Evolutionary conservation across 2,797 vertebrate genomes (phyloP).

Genomic region (Furcifer pardalis): DNA sequence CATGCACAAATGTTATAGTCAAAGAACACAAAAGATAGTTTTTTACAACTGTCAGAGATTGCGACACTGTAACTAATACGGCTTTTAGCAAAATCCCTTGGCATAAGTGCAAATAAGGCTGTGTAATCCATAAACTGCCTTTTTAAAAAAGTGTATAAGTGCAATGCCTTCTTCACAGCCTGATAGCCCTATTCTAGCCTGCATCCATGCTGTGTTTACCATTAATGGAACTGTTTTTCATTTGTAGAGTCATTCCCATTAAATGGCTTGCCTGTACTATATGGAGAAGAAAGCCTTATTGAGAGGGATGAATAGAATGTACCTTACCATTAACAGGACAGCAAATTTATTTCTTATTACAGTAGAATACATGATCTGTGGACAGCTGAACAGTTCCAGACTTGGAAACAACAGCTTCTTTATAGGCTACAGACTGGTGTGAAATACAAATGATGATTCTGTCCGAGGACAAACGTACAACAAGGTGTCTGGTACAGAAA

Average conservation of each 20-base stretch:
- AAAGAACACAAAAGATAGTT: background rate
- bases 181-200: background rate
- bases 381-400: background rate
- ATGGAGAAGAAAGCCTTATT: background rate
- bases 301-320: background rate
- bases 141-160: background rate
- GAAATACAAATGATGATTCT: slow-evolving; percentile 1
- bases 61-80: background rate
- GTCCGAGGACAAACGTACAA: background rate
- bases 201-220: background rate
- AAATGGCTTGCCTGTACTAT: background rate
- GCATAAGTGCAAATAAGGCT: background rate
- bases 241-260: background rate
- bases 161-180: background rate
- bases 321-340: background rate
- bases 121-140: background rate
- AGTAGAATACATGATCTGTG: background rate
- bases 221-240: background rate
- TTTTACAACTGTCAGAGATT: background rate
- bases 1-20: background rate
- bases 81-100: background rate
- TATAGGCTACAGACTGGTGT: background rate
- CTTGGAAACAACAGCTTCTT: slow-evolving; percentile 23
- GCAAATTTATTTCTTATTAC: background rate
- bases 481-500: slow-evolving; percentile 2